Evolutionary conservation across 2,888 invertebrate genomes (phyloP).

Genomic region (Shargacucullia verbasci): DNA sequence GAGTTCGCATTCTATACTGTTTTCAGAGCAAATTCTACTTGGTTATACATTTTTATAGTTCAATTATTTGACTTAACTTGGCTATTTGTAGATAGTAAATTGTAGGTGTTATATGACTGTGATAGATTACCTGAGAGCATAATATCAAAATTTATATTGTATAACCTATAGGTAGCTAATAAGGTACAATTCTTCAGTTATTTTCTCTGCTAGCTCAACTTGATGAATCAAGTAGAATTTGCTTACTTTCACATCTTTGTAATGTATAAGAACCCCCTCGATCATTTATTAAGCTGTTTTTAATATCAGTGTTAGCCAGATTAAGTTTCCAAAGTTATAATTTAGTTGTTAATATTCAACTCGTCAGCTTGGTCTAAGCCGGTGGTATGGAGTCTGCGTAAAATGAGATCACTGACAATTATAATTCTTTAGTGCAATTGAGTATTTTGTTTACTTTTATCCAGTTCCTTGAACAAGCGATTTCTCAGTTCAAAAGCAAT

Average conservation of each 20-base stretch:
- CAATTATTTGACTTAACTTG: conserved; percentile 17
- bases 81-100: conserved; percentile 52
- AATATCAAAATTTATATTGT: conserved; percentile 56
- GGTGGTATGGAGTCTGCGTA: conserved; percentile 55
- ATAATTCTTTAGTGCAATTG: conserved; percentile 88
- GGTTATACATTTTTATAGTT: conserved; percentile 27
- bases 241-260: conserved; percentile 8
- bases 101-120: conserved; percentile 53
- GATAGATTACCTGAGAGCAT: conserved; percentile 54
- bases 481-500: no score
- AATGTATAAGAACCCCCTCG: conserved; percentile 12
- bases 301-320: conserved; percentile 10
- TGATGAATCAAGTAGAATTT: conserved; percentile 31
- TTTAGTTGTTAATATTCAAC: conserved; percentile 36
- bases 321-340: conserved; percentile 13
- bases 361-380: conserved; percentile 53
- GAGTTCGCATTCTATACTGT: conserved; percentile 33
- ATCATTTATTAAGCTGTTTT: conserved; percentile 35
- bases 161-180: conserved; percentile 39
- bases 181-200: conserved; percentile 29
- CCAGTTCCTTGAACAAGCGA: not conserved
- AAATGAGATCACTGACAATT: conserved; percentile 81
- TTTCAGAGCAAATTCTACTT: conserved; percentile 30
- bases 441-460: conserved; percentile 66
- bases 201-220: conserved; percentile 13